These are phyloP conservation scores for Phalacrocorax brasilianus DNA, from an alignment of 2,113 vertebrate species.

Conservation along the genomic window DNA sequence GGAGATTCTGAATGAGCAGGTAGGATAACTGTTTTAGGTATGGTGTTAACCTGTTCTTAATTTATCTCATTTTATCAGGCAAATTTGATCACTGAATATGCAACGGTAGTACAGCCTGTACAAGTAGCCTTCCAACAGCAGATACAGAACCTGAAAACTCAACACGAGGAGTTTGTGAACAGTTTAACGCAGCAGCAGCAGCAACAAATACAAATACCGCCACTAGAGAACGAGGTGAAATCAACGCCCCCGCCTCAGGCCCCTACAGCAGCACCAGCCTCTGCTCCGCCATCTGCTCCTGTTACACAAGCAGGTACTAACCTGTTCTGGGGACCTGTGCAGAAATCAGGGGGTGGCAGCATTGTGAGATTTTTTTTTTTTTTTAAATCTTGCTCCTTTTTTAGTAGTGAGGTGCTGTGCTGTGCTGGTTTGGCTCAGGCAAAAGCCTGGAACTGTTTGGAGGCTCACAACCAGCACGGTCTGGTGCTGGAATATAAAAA, in stretches of 20 bases:
- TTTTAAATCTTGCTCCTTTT: not conserved
- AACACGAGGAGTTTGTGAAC: slow-evolving; percentile 91
- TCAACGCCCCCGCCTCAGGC: slow-evolving; percentile 65
- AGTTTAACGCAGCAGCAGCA: slow-evolving; percentile 83
- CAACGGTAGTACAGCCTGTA: slow-evolving; percentile 88
- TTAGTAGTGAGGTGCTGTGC: not conserved
- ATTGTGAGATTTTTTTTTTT: not conserved
- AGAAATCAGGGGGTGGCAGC: not conserved
- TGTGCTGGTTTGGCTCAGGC: not conserved
- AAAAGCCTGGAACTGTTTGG: not conserved
- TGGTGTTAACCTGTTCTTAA: not conserved
- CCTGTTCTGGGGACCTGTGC: not conserved
- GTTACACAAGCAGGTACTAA: slow-evolving; percentile 72
- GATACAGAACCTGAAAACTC: slow-evolving; percentile 90
- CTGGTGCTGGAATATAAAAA: not conserved
- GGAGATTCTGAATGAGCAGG: not conserved
- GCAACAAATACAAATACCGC: slow-evolving; percentile 64
- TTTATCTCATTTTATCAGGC: slow-evolving; percentile 74
- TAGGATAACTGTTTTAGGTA: not conserved
- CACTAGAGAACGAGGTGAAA: slow-evolving; percentile 73
- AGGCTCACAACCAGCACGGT: not conserved
- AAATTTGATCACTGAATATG: slow-evolving; percentile 89
- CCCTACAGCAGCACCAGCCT: slow-evolving; percentile 56
- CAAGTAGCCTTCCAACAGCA: slow-evolving; percentile 97
- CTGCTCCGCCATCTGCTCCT: slow-evolving; percentile 49